Percentiles rank a stretch among this genome's conserved stretches.
phyloP scores from a whole-genome alignment of 2,797 vertebrate species.

The Oryzias sinensis region DNA sequence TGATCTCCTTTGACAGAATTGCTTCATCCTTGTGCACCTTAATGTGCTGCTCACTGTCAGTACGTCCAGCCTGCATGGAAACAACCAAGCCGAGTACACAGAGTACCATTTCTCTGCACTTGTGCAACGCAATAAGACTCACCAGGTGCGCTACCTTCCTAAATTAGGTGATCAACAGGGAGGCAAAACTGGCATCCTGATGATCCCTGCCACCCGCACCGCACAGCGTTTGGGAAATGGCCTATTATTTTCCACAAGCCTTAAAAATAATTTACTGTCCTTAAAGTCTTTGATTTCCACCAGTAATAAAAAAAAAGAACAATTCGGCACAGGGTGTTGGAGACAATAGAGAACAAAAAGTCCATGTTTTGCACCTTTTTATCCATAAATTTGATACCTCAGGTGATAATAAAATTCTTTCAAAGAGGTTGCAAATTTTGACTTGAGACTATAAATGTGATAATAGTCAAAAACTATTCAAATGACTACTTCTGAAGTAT shows the following conservation, averaged over 20 bases:
- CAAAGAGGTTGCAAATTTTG: too few relatives aligned
- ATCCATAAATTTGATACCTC: too few relatives aligned
- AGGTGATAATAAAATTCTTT: background rate
- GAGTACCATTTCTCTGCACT: slow-evolving; percentile 68
- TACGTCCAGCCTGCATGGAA: slow-evolving; percentile 67
- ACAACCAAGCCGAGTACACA: slow-evolving; percentile 66
- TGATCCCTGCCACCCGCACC: slow-evolving; percentile 76
- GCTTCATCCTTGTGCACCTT: slow-evolving; percentile 68
- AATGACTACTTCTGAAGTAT: too few relatives aligned
- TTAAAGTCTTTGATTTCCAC: slow-evolving; percentile 75
- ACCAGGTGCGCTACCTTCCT: slow-evolving; percentile 79
- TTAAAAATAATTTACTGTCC: slow-evolving; percentile 83
- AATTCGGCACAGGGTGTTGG: slow-evolving; percentile 38
- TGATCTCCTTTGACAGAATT: slow-evolving; percentile 24
- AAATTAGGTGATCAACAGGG: slow-evolving; percentile 85
- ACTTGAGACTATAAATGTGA: too few relatives aligned
- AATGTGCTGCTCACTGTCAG: slow-evolving; percentile 72
- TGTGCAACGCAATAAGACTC: slow-evolving; percentile 76
- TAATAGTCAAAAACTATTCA: too few relatives aligned
- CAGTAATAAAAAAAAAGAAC: slow-evolving; percentile 53
- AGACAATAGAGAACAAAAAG: slow-evolving; percentile 13
- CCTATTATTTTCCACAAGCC: slow-evolving; percentile 81
- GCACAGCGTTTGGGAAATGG: slow-evolving; percentile 82
- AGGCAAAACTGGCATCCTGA: slow-evolving; percentile 77
- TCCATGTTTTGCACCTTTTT: background rate